Percentiles rank a stretch among this genome's conserved stretches.
Conservation (phyloP, 2,113 vertebrate genomes). For the Aspidoscelis tigris region DNA sequence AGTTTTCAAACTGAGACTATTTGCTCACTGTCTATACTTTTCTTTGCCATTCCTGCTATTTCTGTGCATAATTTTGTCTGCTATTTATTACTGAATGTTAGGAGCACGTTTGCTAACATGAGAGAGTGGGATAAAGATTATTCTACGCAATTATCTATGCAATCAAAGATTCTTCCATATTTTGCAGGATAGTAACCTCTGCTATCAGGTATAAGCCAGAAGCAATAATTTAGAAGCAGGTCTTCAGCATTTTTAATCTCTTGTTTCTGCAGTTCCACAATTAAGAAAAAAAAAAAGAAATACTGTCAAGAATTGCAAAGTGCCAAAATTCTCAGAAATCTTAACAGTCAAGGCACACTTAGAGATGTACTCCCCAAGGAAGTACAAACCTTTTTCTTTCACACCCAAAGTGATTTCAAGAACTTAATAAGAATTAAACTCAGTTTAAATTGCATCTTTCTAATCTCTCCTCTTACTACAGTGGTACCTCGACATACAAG, state of each 20-base stretch:
- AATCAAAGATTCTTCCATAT: not conserved
- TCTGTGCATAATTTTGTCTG: no score
- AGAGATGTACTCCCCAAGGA: no score
- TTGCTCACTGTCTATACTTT: no score
- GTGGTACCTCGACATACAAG: no score
- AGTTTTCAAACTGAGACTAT: not conserved
- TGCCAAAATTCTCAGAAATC: not conserved
- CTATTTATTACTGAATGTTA: not conserved
- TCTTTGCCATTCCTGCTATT: no score
- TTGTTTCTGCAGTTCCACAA: not conserved
- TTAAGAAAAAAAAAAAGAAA: no score
- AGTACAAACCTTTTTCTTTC: not conserved
- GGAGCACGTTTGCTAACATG: not conserved
- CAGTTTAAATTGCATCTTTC: not conserved
- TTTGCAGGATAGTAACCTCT: not conserved
- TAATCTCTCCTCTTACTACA: not conserved
- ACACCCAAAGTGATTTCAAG: not conserved
- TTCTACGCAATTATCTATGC: not conserved
- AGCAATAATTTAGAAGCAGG: not conserved
- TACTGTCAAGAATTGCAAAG: not conserved
- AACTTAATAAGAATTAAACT: not conserved
- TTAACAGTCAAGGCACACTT: not conserved
- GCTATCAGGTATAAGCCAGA: not conserved
- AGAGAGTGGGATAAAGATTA: not conserved
- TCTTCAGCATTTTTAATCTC: not conserved